Base-by-base conservation (phyloP, 1,140 invertebrate genomes). In the Eueides isabella region DNA sequence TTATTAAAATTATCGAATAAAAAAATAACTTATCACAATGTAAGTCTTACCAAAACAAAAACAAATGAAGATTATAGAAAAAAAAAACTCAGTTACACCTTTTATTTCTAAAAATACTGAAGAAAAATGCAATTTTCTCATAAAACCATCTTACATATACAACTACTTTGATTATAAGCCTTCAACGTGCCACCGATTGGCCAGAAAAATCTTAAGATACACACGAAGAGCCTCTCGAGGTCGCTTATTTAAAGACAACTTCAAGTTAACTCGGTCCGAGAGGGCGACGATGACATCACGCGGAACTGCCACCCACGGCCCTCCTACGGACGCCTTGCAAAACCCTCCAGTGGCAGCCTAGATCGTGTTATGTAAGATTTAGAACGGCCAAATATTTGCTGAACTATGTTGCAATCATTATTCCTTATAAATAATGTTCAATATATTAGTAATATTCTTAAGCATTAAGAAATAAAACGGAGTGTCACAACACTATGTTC, bases 251-350 rank as follows among this genome's bases (percentile, higher is more conserved):
- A 33, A 72, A 69, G 67, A 67, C 71, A 35, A 61, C 33, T 28
- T 71, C 35, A 74, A 70, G 70, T 73, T 29, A 74, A 70, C 65
- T 72, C 63, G 55, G 61, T 61, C 62, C 65, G 48, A 67, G 64
- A 71, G 80, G 71, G 77, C 73, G 79, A 61, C 80, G 83, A 87
- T 90, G 87, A 91, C 87, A 89, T 91, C 87, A 91, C 80, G 82
- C 88, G 87, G 87, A 91, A 89, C 86, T 83, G 72, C 66, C 85
- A 76, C 88, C 89, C 86, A 89, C 88, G 72, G 41, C 67, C 80
- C 82, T 71, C 88, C 89, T 76, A 88, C 86, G 70, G 55, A 26
- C 77, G 84, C 86, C 89, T 90, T 89, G 86, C 89, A 80, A 85
- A 83, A 87, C 83, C 84, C 77, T 82, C 69, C 33, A 69, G 66